Conservation (phyloP, 2,797 vertebrate species). For the Acrossocheilus wenchowensis region DNA sequence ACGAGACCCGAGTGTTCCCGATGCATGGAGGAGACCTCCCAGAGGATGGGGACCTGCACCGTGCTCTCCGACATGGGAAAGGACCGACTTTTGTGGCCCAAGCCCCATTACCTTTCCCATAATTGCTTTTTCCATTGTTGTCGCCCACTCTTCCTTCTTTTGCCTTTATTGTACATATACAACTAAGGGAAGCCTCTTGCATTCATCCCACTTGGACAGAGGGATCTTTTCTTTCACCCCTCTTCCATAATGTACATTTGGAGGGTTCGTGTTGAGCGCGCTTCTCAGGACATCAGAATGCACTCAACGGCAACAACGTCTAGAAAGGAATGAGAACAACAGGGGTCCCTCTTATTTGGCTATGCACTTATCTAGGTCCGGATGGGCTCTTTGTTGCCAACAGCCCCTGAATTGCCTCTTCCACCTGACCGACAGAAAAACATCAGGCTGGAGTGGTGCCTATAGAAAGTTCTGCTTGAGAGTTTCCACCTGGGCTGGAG, state of each 20-base stretch:
- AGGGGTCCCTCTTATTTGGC: conserved; percentile 60
- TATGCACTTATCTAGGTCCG: conserved; percentile 64
- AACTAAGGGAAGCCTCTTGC: conserved; percentile 23
- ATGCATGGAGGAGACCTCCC: conserved; percentile 76
- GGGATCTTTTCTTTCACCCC: conserved; percentile 33
- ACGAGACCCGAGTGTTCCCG: conserved; percentile 80
- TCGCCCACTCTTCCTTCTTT: conserved; percentile 36
- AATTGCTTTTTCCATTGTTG: conserved; percentile 57
- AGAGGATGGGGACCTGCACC: conserved; percentile 49
- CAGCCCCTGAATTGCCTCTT: conserved; percentile 57
- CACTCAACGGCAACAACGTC: conserved; percentile 55
- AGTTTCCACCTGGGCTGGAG: conserved; percentile 57
- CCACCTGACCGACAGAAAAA: conserved; percentile 55
- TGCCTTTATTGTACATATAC: conserved; percentile 28
- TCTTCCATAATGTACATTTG: conserved; percentile 38
- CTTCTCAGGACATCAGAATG: conserved; percentile 51
- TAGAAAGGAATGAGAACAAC: conserved; percentile 56
- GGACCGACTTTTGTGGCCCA: conserved; percentile 53
- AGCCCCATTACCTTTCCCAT: conserved; percentile 63
- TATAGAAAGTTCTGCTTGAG: conserved; percentile 54
- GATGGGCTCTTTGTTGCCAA: conserved; percentile 64
- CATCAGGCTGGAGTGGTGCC: conserved; percentile 63
- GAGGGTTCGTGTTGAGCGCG: conserved; percentile 37
- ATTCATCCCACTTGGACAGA: conserved; percentile 31
- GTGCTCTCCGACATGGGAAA: conserved; percentile 56